phyloP scores from a whole-genome alignment of 2,797 vertebrate species.

The Spinus olivaceus region DNA sequence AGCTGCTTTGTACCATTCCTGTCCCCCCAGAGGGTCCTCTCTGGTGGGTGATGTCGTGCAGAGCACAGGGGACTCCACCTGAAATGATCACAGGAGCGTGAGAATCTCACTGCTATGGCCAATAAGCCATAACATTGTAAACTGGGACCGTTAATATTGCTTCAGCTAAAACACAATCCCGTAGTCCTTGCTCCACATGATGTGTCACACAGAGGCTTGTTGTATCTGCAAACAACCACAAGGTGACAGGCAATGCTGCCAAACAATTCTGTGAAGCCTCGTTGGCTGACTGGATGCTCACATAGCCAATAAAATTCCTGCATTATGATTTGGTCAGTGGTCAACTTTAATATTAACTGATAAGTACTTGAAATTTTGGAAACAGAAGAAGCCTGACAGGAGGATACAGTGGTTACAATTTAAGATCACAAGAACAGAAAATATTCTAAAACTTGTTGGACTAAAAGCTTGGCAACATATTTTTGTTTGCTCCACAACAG shows the following conservation, averaged over 20 bases:
- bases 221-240: not conserved
- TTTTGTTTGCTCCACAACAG: not conserved
- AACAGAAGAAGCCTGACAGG: not conserved
- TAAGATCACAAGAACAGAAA: not conserved
- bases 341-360: not conserved
- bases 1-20: not conserved
- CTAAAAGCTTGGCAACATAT: not conserved
- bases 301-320: not conserved
- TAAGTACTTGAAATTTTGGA: not conserved
- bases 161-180: not conserved
- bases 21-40: not conserved
- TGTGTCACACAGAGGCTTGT: not conserved
- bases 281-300: not conserved
- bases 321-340: not conserved
- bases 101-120: not conserved
- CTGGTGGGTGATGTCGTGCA: not conserved
- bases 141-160: not conserved
- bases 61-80: not conserved
- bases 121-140: not conserved
- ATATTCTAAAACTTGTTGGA: not conserved
- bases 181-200: not conserved
- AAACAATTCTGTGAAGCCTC: not conserved
- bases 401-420: not conserved
- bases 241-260: constrained; percentile 52
- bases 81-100: not conserved